These are phyloP conservation scores for Andrena chrysosceles DNA, from an alignment of 2,888 invertebrate species.

Conservation along the genomic window DNA sequence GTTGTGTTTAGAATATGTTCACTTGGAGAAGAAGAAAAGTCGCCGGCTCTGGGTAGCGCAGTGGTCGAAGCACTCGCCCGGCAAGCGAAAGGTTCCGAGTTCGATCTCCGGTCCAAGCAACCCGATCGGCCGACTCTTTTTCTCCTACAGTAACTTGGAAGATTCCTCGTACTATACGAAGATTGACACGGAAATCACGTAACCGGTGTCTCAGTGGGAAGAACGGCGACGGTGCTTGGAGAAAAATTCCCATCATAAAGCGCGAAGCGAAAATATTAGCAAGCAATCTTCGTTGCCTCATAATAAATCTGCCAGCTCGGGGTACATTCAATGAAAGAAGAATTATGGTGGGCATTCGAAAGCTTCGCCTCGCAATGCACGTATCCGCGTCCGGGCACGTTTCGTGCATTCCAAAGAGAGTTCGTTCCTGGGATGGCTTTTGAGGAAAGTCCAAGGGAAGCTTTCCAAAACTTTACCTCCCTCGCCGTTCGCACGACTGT, in stretches of 20 bases:
- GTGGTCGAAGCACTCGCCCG: no score
- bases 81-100: no score
- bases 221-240: no score
- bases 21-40: no score
- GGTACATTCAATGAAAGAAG: conserved; percentile 60
- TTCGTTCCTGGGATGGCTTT: conserved; percentile 58
- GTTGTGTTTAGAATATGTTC: no score
- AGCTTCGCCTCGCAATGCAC: conserved; percentile 59
- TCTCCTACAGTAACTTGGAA: no score
- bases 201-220: no score
- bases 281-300: conserved; percentile 21
- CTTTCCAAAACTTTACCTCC: conserved; percentile 18
- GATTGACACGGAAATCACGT: no score
- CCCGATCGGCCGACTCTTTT: no score
- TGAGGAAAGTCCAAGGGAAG: conserved; percentile 44
- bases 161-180: no score
- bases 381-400: conserved; percentile 57
- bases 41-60: no score
- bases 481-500: not conserved
- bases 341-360: conserved; percentile 57
- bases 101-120: no score
- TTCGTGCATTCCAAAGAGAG: conserved; percentile 58
- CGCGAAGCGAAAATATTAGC: conserved; percentile 1
- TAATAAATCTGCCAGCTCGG: conserved; percentile 59
- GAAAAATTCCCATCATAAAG: not conserved